These are phyloP conservation scores for Venustoraphidia nigricollis DNA, from an alignment of 2,888 invertebrate genomes.

Conservation along the genomic window DNA sequence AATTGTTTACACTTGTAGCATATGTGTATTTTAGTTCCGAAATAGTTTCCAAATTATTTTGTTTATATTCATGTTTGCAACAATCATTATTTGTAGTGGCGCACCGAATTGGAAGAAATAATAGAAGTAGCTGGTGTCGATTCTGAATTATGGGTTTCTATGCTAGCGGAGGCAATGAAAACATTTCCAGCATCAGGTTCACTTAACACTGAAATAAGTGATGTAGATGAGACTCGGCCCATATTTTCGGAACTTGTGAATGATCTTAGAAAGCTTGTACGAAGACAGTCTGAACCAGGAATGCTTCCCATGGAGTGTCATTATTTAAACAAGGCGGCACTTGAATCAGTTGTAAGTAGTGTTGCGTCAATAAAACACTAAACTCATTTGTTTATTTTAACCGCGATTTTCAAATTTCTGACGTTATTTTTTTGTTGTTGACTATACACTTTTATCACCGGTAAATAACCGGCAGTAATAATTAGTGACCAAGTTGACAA, in stretches of 20 bases:
- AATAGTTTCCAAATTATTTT: not conserved
- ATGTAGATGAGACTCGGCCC: constrained; percentile 76
- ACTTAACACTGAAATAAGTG: constrained; percentile 76
- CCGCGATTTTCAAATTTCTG: too few relatives aligned
- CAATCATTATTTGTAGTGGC: constrained; percentile 61
- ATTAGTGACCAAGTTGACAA: not conserved
- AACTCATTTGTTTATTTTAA: too few relatives aligned
- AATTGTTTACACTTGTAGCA: too few relatives aligned
- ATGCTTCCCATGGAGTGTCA: constrained; percentile 92
- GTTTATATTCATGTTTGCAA: constrained; percentile 31
- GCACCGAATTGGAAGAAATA: constrained; percentile 83
- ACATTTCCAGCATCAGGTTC: constrained; percentile 82
- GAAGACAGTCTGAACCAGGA: constrained; percentile 69
- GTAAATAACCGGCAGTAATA: too few relatives aligned
- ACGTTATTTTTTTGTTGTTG: too few relatives aligned
- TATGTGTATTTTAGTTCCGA: too few relatives aligned
- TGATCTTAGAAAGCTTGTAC: constrained; percentile 66
- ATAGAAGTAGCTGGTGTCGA: constrained; percentile 84
- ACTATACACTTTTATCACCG: too few relatives aligned
- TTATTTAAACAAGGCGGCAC: constrained; percentile 86
- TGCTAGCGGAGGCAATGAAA: constrained; percentile 90
- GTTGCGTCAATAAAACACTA: too few relatives aligned
- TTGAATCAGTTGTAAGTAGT: constrained; percentile 62
- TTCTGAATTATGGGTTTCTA: constrained; percentile 93
- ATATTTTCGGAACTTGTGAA: constrained; percentile 82